Evolutionary conservation across 2,113 vertebrate genomes (phyloP).

Genomic region (Cromileptes altivelis): DNA sequence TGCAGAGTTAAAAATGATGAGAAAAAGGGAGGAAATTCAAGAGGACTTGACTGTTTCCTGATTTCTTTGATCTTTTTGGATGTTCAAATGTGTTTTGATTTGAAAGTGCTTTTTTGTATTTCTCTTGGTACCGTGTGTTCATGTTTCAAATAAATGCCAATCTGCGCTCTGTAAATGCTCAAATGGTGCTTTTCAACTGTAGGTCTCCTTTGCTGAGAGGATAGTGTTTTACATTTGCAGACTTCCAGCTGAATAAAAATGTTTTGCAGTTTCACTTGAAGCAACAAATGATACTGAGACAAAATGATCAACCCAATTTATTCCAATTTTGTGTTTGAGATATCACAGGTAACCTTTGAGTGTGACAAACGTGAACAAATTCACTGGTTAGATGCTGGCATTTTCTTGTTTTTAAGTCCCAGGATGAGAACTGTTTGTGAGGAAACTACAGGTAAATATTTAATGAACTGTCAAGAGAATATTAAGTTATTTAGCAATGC

Average conservation of each 20-base stretch:
- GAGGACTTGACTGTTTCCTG: conserved; percentile 70
- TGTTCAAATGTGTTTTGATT: conserved; percentile 79
- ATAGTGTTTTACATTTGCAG: conserved; percentile 32
- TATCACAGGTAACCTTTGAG: neutral
- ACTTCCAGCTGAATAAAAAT: conserved; percentile 37
- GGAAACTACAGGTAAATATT: conserved; percentile 61
- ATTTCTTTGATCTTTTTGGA: conserved; percentile 69
- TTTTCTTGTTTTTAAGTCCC: conserved; percentile 29
- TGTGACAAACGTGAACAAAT: conserved; percentile 18
- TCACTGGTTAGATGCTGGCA: neutral
- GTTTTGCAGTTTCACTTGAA: conserved; percentile 21
- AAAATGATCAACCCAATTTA: neutral
- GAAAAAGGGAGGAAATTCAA: conserved; percentile 36
- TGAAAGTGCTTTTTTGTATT: conserved; percentile 78
- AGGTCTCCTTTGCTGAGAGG: neutral
- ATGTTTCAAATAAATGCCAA: conserved; percentile 82
- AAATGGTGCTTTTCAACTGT: conserved; percentile 37
- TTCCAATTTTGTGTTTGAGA: neutral
- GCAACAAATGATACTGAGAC: neutral
- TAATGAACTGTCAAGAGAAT: conserved; percentile 53
- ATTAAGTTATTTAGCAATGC: conserved; percentile 41
- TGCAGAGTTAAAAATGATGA: neutral
- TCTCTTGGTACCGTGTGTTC: conserved; percentile 79
- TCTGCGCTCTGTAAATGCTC: conserved; percentile 70
- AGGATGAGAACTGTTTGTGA: conserved; percentile 31